Percentiles rank a stretch among this genome's conserved stretches.
phyloP scores from a whole-genome alignment of 1,140 invertebrate species.

The Holcopasites calliopsidis region DNA sequence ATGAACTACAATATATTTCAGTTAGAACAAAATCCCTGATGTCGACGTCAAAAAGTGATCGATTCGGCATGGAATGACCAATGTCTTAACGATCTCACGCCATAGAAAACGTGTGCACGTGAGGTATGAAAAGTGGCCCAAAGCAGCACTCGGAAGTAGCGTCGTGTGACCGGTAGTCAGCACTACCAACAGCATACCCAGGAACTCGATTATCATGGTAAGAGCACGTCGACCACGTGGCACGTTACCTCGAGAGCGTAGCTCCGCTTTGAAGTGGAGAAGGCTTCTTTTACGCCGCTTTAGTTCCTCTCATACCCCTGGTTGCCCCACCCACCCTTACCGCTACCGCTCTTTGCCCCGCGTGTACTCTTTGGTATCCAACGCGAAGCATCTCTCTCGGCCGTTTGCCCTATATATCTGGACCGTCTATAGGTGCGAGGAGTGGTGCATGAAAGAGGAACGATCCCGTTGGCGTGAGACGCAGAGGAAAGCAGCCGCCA shows the following conservation, averaged over 20 bases:
- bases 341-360: not conserved
- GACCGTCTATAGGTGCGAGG: constrained; percentile 48
- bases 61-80: too few species aligned
- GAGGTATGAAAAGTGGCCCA: constrained; percentile 16
- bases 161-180: constrained; percentile 54
- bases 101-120: too few species aligned
- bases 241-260: constrained; percentile 21
- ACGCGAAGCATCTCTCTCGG: constrained; percentile 12
- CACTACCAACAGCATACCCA: constrained; percentile 32
- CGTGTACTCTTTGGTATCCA: constrained; percentile 21
- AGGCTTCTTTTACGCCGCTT: constrained; percentile 64
- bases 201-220: constrained; percentile 58
- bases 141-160: not conserved
- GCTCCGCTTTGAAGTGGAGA: constrained; percentile 67
- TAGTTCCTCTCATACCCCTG: constrained; percentile 27
- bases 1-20: too few species aligned
- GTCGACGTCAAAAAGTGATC: too few species aligned
- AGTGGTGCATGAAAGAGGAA: constrained; percentile 46
- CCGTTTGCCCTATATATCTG: constrained; percentile 62
- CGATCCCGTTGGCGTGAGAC: constrained; percentile 15
- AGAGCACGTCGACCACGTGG: constrained; percentile 48
- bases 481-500: constrained; percentile 31
- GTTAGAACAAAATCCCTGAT: too few species aligned
- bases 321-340: not conserved
- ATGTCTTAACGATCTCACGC: too few species aligned